These are phyloP conservation scores for Elmis aenea DNA, from an alignment of 2,888 invertebrate species.

Conservation along the genomic window DNA sequence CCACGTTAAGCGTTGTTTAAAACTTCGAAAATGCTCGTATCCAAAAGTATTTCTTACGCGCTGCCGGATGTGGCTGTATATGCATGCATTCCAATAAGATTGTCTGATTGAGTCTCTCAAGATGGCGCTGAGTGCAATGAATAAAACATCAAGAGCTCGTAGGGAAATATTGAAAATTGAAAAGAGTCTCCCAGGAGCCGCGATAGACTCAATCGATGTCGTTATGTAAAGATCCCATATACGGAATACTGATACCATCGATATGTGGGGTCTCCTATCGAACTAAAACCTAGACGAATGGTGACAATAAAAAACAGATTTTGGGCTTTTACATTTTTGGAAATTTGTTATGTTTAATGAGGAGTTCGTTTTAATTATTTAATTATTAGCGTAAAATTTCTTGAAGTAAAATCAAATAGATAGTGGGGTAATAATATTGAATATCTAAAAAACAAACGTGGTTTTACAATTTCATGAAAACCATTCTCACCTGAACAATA, in stretches of 20 bases:
- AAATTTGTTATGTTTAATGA: too few relatives aligned
- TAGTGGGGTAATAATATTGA: too few relatives aligned
- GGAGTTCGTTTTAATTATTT: too few relatives aligned
- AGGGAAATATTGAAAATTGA: conserved; percentile 50
- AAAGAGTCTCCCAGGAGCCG: conserved; percentile 45
- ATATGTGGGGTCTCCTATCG: conserved; percentile 26
- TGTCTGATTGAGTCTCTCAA: conserved; percentile 48
- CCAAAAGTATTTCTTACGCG: not conserved
- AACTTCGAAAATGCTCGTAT: too few relatives aligned
- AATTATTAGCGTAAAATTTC: too few relatives aligned
- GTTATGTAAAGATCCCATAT: conserved; percentile 41
- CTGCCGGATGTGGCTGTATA: conserved; percentile 38
- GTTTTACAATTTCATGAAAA: too few relatives aligned
- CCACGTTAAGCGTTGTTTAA: too few relatives aligned
- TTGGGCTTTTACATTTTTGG: too few relatives aligned
- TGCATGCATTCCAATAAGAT: conserved; percentile 47
- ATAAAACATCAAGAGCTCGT: conserved; percentile 50
- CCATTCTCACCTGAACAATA: too few relatives aligned
- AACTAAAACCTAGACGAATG: too few relatives aligned
- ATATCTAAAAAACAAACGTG: too few relatives aligned
- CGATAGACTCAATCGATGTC: conserved; percentile 46
- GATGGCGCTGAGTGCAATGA: conserved; percentile 50
- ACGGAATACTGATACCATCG: conserved; percentile 36
- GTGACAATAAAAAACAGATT: not conserved
- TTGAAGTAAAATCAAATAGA: too few relatives aligned